phyloP scores from a whole-genome alignment of 2,888 invertebrate genomes.

The Willowsia nigromaculata region DNA sequence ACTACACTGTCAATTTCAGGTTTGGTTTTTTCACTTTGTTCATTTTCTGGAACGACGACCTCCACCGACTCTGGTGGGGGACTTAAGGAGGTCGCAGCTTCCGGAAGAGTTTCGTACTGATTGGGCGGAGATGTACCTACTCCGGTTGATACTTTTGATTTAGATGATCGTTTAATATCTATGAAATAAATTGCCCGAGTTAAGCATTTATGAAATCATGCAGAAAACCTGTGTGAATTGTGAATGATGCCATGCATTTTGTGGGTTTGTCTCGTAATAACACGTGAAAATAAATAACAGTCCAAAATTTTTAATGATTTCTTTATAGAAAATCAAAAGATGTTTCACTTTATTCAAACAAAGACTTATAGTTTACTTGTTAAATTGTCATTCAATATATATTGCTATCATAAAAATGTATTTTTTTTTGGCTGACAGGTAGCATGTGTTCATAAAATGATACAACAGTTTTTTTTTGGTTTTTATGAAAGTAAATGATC shows the following conservation, averaged over 20 bases:
- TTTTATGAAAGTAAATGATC: conserved; percentile 5
- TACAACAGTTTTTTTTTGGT: too few species aligned
- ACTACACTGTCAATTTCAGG: not conserved
- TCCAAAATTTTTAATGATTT: not conserved
- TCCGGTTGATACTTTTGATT: conserved; percentile 82
- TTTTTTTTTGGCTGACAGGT: not conserved
- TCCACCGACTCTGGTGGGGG: not conserved
- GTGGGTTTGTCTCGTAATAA: too few species aligned
- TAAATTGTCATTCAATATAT: not conserved
- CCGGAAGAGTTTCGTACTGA: conserved; percentile 25
- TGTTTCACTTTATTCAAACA: conserved; percentile 16
- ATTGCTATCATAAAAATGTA: not conserved
- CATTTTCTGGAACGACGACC: too few species aligned
- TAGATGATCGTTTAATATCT: conserved; percentile 70
- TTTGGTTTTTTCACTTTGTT: too few species aligned
- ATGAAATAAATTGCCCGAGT: too few species aligned
- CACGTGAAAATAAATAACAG: conserved; percentile 67
- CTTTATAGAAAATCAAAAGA: not conserved
- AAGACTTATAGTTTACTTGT: not conserved
- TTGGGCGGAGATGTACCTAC: conserved; percentile 84
- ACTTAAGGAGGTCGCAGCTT: too few species aligned
- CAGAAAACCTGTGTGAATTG: not conserved
- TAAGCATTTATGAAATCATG: too few species aligned
- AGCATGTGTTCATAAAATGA: conserved; percentile 12
- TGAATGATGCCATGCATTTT: not conserved